Conservation (phyloP, 2,797 vertebrate genomes). For the Erethizon dorsatum region DNA sequence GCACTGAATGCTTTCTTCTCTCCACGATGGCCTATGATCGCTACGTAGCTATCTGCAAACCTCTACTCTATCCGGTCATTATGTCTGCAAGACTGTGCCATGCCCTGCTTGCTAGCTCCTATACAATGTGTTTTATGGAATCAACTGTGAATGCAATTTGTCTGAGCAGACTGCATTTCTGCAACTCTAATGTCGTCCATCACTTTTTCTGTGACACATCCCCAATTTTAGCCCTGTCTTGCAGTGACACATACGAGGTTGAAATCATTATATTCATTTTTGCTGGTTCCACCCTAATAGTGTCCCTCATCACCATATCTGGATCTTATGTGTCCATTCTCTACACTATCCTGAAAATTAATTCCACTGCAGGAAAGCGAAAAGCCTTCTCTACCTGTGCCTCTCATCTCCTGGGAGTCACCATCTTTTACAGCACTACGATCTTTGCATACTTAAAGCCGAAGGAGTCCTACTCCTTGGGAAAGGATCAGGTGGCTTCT, state of each 20-base stretch:
- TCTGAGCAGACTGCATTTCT: no score
- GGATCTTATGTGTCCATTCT: constrained; percentile 71
- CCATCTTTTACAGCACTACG: constrained; percentile 57
- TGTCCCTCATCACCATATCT: constrained; percentile 64
- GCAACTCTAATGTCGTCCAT: constrained; percentile 66
- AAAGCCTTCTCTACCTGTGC: constrained; percentile 82
- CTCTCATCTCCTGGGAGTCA: constrained; percentile 79
- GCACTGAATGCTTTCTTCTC: constrained; percentile 74
- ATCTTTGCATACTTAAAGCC: constrained; percentile 83
- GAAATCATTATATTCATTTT: constrained; percentile 47
- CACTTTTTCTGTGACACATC: constrained; percentile 83
- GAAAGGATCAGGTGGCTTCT: no score
- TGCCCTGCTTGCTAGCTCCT: neutral
- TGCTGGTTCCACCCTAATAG: neutral
- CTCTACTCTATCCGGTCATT: neutral
- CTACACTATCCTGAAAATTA: constrained; percentile 65
- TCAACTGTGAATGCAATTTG: neutral
- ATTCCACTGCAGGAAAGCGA: constrained; percentile 43
- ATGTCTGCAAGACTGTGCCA: constrained; percentile 68
- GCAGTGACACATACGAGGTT: neutral
- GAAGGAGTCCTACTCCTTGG: no score
- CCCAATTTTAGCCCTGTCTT: constrained; percentile 72
- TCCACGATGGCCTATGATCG: constrained; percentile 81
- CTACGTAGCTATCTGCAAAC: constrained; percentile 76
- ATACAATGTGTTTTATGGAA: constrained; percentile 41